Percentiles rank a stretch among this genome's conserved stretches.
Conservation (phyloP, 2,797 vertebrate species). For the Phrynocephalus vlangalii region DNA sequence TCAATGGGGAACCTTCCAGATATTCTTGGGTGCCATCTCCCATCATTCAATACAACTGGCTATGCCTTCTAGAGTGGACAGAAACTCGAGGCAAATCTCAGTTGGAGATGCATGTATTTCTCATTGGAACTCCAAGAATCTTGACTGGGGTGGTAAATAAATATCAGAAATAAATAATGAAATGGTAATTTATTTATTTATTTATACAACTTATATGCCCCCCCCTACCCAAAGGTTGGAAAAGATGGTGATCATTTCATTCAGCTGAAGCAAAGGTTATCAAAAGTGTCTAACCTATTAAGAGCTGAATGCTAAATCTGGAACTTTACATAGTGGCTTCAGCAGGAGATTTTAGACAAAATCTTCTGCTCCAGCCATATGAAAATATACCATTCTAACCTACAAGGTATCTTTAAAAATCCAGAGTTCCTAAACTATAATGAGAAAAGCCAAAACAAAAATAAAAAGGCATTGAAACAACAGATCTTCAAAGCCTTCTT, state of each 20-base stretch:
- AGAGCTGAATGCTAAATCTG: background rate
- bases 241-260: background rate
- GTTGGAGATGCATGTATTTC: background rate
- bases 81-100: background rate
- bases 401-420: background rate
- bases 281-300: background rate
- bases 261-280: background rate
- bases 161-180: background rate
- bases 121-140: no score
- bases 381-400: background rate
- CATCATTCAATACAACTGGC: background rate
- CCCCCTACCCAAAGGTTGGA: no score
- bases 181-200: background rate
- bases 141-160: no score
- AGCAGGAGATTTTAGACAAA: background rate
- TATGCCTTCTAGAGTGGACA: background rate
- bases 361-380: background rate
- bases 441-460: background rate
- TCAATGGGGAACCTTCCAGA: background rate
- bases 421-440: background rate
- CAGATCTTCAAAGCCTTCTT: background rate
- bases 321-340: background rate
- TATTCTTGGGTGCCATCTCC: background rate
- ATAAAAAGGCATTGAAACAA: background rate
- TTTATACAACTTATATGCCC: no score